Evolutionary conservation across 2,888 invertebrate species (phyloP).

Genomic region (Dysmachus trigonus): DNA sequence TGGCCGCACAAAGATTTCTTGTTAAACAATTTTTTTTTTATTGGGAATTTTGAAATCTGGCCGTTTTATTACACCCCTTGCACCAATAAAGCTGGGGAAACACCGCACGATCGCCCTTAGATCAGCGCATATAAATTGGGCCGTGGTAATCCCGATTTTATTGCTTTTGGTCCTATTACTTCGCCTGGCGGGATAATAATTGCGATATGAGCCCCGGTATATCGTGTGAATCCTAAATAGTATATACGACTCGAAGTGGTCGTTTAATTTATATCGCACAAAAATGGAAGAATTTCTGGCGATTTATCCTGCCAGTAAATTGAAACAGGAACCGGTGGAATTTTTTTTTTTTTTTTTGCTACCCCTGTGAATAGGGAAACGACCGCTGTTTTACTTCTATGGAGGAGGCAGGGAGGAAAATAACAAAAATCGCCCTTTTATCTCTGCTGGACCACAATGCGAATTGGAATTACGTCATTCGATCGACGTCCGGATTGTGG

Average conservation of each 20-base stretch:
- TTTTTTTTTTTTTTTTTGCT: background rate
- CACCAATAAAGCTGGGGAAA: background rate
- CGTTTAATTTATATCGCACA: conserved; percentile 13
- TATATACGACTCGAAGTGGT: background rate
- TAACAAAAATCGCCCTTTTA: background rate
- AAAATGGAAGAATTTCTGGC: conserved; percentile 7
- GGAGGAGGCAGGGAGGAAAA: too few relatives aligned
- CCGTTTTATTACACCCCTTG: background rate
- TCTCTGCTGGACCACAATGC: background rate
- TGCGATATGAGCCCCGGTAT: background rate
- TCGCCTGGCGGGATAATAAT: conserved; percentile 11
- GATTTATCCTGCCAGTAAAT: background rate
- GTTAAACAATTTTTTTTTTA: background rate
- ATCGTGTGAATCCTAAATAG: background rate
- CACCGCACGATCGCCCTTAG: background rate
- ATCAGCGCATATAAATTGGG: conserved; percentile 8
- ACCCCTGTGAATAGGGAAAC: background rate
- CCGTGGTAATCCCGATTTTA: background rate
- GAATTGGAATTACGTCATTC: background rate
- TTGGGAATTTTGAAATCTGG: conserved; percentile 15
- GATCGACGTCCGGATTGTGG: background rate
- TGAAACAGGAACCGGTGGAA: background rate
- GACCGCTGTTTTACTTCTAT: background rate
- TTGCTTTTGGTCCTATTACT: background rate
- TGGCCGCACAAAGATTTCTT: background rate